Evolutionary conservation across 2,888 invertebrate genomes (phyloP).

Genomic region (Thecocarcelia acutangulata): DNA sequence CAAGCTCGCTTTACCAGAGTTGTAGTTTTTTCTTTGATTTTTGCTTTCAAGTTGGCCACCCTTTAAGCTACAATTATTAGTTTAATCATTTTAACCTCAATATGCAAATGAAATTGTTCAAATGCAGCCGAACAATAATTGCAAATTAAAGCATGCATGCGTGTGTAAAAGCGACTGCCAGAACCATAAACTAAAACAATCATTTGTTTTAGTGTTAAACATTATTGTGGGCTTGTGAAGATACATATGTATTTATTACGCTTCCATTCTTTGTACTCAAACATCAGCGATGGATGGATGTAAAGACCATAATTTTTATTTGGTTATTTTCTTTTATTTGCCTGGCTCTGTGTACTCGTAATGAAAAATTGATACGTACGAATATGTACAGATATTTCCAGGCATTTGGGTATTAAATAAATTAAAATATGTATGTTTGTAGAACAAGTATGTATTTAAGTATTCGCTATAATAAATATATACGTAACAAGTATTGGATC

Average conservation of each 20-base stretch:
- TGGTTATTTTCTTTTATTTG: neutral
- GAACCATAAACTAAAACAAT: conserved; percentile 31
- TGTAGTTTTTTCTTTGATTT: neutral
- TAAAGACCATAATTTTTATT: neutral
- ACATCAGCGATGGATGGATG: conserved; percentile 30
- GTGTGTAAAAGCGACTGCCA: conserved; percentile 10
- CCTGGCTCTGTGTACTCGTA: conserved; percentile 7
- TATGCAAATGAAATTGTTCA: conserved; percentile 20
- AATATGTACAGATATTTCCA: neutral
- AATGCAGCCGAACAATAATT: neutral
- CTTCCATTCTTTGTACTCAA: conserved; percentile 16
- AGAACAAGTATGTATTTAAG: neutral
- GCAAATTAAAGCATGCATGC: neutral
- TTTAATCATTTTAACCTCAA: conserved; percentile 11
- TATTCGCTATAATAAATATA: conserved; percentile 8
- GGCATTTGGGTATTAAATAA: conserved; percentile 39
- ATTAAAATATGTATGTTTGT: conserved; percentile 15
- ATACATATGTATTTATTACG: conserved; percentile 35
- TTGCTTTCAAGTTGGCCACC: neutral
- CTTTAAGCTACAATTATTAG: neutral
- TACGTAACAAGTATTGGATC: conserved; percentile 25
- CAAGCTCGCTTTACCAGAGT: no score
- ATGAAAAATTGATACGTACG: neutral
- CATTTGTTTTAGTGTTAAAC: conserved; percentile 5
- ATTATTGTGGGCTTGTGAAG: conserved; percentile 26